Evolutionary conservation across 2,888 invertebrate species (phyloP), one percentile per base, ranked within the genome.

Genomic region (Drosophila barbarae): DNA sequence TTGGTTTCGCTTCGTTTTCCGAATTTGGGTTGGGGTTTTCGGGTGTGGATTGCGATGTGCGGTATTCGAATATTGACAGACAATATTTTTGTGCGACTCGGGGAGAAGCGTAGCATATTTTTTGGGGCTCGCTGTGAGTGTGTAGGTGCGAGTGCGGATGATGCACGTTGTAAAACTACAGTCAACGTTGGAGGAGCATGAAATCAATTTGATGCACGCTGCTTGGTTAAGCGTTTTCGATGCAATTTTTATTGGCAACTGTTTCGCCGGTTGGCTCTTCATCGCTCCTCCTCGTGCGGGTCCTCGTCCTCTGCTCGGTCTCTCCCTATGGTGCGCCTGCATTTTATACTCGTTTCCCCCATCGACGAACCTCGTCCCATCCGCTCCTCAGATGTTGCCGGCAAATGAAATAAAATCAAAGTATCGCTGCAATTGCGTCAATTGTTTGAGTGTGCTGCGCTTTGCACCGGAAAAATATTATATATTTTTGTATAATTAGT

Each of bases 161-260:
- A 49, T 54, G 61, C 70, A 51, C 61, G 70, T 61, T 66, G 70
- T 60, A 58, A 71, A 71, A 71, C 71, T 71, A 61, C 69, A 72
- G 69, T 69, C 66, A 57, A 49, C 63, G 57, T 54, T 50, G 50
- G 53, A 71, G 49, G 63, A 65, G 71, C 59, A 76, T 80, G 77
- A 69, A 85, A 85, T 82, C 81, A 82, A 82, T 82, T 82, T 85
- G 85, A 85, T 83, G 78, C 71, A 81, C 78, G 84, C 71, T 77
- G 81, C 81, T 74, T 73, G 81, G 81, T 82, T 80, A 82, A 82
- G 85, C 81, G 81, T 76, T 85, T 73, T 80, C 85, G 80, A 83
- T 82, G 84, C 81, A 85, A 70, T 85, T 85, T 82, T 82, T 85
- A 82, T 82, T 82, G 81, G 57, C 81, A 77, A 85, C 78, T 77